Evolutionary conservation across 2,113 vertebrate species (phyloP).

Genomic region (Paramormyrops kingsleyae): DNA sequence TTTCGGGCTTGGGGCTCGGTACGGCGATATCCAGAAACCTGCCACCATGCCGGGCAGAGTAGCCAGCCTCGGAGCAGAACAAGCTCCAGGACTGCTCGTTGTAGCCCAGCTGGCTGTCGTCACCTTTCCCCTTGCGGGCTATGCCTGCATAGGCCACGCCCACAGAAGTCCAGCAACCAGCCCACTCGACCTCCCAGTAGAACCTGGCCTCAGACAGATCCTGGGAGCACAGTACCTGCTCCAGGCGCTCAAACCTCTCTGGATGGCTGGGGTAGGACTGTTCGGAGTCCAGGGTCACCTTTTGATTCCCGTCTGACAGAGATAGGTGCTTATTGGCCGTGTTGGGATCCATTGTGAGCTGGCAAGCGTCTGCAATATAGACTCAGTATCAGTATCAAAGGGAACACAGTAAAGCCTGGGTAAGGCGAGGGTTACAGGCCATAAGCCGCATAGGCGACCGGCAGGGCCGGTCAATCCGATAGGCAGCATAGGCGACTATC

Average conservation of each 20-base stretch:
- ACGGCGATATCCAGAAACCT: constrained; percentile 32
- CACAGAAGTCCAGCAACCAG: constrained; percentile 36
- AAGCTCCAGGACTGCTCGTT: constrained; percentile 54
- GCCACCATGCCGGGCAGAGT: constrained; percentile 50
- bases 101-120: constrained; percentile 41
- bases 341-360: not conserved
- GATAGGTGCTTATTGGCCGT: not conserved
- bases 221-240: constrained; percentile 32
- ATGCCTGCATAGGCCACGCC: constrained; percentile 46
- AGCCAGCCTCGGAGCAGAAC: constrained; percentile 41
- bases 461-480: no score
- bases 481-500: no score
- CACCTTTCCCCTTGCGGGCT: constrained; percentile 43
- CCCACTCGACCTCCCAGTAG: constrained; percentile 48
- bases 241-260: constrained; percentile 12
- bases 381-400: not conserved
- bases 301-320: not conserved
- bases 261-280: constrained; percentile 2
- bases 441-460: no score
- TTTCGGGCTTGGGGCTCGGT: constrained; percentile 24
- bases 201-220: constrained; percentile 48
- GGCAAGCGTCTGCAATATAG: not conserved
- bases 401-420: not conserved
- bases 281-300: not conserved
- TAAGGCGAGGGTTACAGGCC: not conserved